Base-by-base conservation (phyloP, 2,888 invertebrate genomes). In the Pharmacophagus antenor region DNA sequence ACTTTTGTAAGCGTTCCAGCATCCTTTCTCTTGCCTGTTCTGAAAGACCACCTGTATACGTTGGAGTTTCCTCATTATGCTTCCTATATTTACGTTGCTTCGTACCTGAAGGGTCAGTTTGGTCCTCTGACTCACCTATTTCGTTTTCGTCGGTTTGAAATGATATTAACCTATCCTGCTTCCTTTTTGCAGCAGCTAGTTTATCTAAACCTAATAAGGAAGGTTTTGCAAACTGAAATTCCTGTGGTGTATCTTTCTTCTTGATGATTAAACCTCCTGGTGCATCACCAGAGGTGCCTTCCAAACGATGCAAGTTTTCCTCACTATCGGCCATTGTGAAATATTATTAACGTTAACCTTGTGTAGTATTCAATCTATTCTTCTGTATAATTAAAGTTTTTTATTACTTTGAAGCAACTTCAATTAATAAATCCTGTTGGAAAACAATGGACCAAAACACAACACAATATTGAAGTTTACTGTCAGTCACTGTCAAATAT, bases 31-130 rank as follows among this genome's bases (percentile, higher is more conserved):
- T 91, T 0, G 96, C 96, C 76, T 94, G 94, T 59, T 94, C 93
- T 25, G 96, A 96, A 21, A 98, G 95, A 5, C 98, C 98, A 4
- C 98, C 98, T 0, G 98, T 97, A 74, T 98, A 94, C 0, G 98
- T 96, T 0, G 99, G 99, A 0, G 98, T 98, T 86, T 99, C 98
- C 71, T 95, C 95, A 70, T 94, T 93, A 12, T 94, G 92, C 52
- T 93, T 92, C 51, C 98, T 93, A 74, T 98, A 96, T 78, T 96
- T 94, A 50, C 95, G 91, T 63, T 82, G 85, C 65, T 81, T 84
- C 0, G 62, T 70, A 23, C 62, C 68, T 42, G 74, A 68, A 0
- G 63, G 17, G 17, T 69, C 81, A 62, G 61, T 72, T 63, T 70
- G 71, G 10, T 67, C 72, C n/a, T 73, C 77, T 8, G 69, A 73